These are phyloP conservation scores for Argynnis bischoffii DNA, from an alignment of 2,888 invertebrate species.

Conservation along the genomic window DNA sequence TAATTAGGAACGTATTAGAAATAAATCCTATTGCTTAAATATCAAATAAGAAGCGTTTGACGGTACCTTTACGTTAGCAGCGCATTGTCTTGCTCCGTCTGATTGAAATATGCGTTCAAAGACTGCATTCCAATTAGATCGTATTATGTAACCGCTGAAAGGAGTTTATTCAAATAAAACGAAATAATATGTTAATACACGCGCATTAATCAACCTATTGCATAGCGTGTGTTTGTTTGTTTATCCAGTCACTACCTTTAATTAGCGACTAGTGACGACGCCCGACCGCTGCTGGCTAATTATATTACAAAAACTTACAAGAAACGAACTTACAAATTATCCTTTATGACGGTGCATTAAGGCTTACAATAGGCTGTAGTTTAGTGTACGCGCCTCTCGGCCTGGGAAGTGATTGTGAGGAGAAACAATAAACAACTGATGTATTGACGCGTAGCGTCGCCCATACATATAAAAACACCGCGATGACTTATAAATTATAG, in stretches of 20 bases:
- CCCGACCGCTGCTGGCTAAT: constrained; percentile 20
- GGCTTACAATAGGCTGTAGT: neutral
- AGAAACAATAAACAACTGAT: constrained; percentile 5
- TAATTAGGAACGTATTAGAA: constrained; percentile 8
- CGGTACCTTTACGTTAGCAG: neutral
- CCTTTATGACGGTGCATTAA: neutral
- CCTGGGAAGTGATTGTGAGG: constrained; percentile 10
- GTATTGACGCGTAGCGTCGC: no score
- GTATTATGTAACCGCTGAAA: constrained; percentile 24
- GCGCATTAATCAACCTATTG: constrained; percentile 16
- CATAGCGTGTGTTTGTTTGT: constrained; percentile 52
- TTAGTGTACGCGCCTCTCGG: neutral
- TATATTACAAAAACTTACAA: neutral
- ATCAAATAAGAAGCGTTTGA: constrained; percentile 1
- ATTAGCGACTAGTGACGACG: constrained; percentile 50
- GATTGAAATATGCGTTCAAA: constrained; percentile 2
- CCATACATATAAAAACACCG: no score
- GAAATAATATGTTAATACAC: constrained; percentile 27
- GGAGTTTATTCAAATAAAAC: constrained; percentile 47
- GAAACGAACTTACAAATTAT: neutral
- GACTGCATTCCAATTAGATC: constrained; percentile 31
- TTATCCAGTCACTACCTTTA: constrained; percentile 62
- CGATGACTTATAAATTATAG: no score
- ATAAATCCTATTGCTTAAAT: neutral
- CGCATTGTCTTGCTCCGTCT: constrained; percentile 7